Percentiles rank a stretch among this genome's conserved stretches.
phyloP scores from a whole-genome alignment of 2,113 vertebrate genomes.

The Tenrec ecaudatus region DNA sequence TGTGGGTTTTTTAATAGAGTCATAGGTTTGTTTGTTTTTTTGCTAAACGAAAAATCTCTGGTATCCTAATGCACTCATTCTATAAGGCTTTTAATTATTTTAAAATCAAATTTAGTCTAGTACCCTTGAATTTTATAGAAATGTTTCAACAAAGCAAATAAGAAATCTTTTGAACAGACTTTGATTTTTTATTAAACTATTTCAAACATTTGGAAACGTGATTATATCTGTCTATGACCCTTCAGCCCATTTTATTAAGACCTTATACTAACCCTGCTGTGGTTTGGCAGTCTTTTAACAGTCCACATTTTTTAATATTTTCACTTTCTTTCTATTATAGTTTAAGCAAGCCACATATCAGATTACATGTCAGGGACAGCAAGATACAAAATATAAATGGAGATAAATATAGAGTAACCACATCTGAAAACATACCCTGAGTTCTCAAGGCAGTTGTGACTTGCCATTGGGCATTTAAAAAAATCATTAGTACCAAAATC shows the following conservation, averaged over 20 bases:
- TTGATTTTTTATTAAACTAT: conserved; percentile 57
- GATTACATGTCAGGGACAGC: conserved; percentile 63
- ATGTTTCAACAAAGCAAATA: conserved; percentile 80
- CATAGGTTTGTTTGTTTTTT: conserved; percentile 51
- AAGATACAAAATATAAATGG: conserved; percentile 74
- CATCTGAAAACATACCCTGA: conserved; percentile 46
- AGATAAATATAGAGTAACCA: conserved; percentile 65
- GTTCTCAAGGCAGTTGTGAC: conserved; percentile 55
- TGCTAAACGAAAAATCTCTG: conserved; percentile 71
- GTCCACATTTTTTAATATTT: conserved; percentile 70
- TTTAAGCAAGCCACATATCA: conserved; percentile 43
- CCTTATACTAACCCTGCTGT: background rate
- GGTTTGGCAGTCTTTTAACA: conserved; percentile 32
- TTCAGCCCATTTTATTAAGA: conserved; percentile 65
- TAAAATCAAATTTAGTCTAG: conserved; percentile 72
- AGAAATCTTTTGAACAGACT: conserved; percentile 76
- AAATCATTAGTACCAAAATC: conserved; percentile 77
- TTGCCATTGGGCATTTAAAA: conserved; percentile 41
- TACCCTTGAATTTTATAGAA: conserved; percentile 73
- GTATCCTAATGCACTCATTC: conserved; percentile 64
- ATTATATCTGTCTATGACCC: conserved; percentile 59
- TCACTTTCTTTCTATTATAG: conserved; percentile 70
- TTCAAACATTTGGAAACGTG: conserved; percentile 65
- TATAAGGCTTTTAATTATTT: conserved; percentile 74
- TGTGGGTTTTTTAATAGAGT: background rate